Evolutionary conservation across 2,888 invertebrate genomes (phyloP).

Genomic region (Morpho helenor): DNA sequence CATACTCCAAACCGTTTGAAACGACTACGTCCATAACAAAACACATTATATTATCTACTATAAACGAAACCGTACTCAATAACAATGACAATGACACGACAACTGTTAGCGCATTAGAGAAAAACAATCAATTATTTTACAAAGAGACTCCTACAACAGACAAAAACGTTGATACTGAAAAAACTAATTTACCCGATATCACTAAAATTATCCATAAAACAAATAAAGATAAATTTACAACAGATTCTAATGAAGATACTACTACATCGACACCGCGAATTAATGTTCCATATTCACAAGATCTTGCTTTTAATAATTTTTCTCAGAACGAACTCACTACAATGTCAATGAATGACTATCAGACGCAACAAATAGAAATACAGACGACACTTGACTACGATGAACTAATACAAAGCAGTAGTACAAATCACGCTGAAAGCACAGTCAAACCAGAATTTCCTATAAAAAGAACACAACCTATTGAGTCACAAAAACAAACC

Average conservation of each 20-base stretch:
- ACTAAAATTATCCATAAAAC: background rate
- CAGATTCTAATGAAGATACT: conserved; percentile 18
- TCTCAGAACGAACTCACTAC: no score
- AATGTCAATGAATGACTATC: no score
- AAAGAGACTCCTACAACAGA: background rate
- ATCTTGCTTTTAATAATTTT: no score
- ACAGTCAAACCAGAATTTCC: conserved; percentile 44
- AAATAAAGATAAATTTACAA: background rate
- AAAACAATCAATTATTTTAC: background rate
- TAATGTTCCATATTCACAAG: background rate
- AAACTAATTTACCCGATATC: background rate
- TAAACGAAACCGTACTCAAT: conserved; percentile 1
- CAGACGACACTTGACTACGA: conserved; percentile 44
- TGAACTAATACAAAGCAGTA: conserved; percentile 55
- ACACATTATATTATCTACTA: conserved; percentile 14
- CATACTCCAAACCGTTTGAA: conserved; percentile 48
- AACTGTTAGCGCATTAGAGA: background rate
- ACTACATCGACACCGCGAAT: background rate
- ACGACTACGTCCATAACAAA: conserved; percentile 19
- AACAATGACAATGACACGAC: conserved; percentile 6
- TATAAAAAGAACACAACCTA: conserved; percentile 36
- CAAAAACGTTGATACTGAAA: background rate
- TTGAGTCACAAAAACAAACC: conserved; percentile 39
- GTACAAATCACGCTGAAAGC: conserved; percentile 57
- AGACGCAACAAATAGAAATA: conserved; percentile 19